Evolutionary conservation across 2,888 invertebrate genomes (phyloP), one percentile per base, ranked within the genome.

Genomic region (Drosophila suboccidentalis): DNA sequence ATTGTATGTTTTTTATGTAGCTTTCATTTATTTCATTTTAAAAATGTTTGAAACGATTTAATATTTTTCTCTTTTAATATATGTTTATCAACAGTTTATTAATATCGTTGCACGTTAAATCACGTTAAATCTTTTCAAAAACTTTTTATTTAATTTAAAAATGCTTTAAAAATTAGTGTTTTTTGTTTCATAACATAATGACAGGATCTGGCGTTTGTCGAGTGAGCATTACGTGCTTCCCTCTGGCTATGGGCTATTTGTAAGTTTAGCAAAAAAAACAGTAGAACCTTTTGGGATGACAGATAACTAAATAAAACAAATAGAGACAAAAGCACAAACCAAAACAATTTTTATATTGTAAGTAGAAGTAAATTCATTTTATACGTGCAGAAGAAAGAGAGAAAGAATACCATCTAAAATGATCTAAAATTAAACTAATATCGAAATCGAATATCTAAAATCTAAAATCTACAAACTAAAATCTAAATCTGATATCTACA

Each of bases 301-400:
- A 67, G 47, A 51, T 61, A 64, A 71, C 65, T 65, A 72, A 49
- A 32, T 41, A 54, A 78, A 70, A 44, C 22, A 22, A 74, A 71
- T 66, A 83, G 26, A 36, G 50, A 66, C 47, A 74, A 59, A 59
- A 71, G 69, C 71, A 80, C 69, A 74, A 60, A 75, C 80, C 68
- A 82, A 81, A 71, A 68, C 58, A 74, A 83, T 74, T 86, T 87
- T 81, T 89, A 81, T 43, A 72, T 78, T 89, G 82, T 84, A 84
- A 89, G 89, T 84, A 84, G 84, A 62, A 75, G 69, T 84, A 89
- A 84, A 87, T 78, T 87, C 85, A 77, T 84, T 84, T 84, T 84
- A 89, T 84, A 84, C 87, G 71, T 60, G 68, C 29, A 47, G 47
- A 71, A 59, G 57, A 57, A 57, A 11, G 19, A 13, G 26, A 36